Percentiles rank a stretch among this genome's conserved stretches.
Conservation (phyloP, 2,888 invertebrate genomes). For the Allophyes oxyacanthae region DNA sequence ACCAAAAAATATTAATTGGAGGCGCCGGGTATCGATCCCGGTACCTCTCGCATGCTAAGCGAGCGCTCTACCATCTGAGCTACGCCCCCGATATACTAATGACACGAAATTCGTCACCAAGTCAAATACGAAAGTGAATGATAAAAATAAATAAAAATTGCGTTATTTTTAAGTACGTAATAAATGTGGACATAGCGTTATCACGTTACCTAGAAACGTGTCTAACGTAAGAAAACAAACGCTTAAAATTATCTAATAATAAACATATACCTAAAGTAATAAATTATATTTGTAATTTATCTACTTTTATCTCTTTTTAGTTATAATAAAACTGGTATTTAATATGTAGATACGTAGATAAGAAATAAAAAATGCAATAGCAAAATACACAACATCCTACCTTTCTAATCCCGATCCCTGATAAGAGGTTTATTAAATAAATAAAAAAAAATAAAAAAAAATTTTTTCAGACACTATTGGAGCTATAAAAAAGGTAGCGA, state of each 20-base stretch:
- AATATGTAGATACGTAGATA: too few relatives aligned
- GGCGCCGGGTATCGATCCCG: slow-evolving; percentile 89
- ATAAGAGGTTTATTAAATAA: too few relatives aligned
- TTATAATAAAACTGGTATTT: too few relatives aligned
- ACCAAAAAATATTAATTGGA: slow-evolving; percentile 64
- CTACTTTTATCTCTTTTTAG: too few relatives aligned
- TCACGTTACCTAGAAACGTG: slow-evolving; percentile 26
- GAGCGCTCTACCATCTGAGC: slow-evolving; percentile 90
- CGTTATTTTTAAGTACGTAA: slow-evolving; percentile 14
- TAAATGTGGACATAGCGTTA: slow-evolving; percentile 20
- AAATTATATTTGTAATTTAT: too few relatives aligned
- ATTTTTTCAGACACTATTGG: too few relatives aligned
- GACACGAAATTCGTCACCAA: slow-evolving; percentile 5
- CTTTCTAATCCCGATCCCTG: too few relatives aligned
- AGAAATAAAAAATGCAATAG: too few relatives aligned
- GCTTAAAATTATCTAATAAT: slow-evolving; percentile 31
- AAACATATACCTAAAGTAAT: slow-evolving; percentile 4
- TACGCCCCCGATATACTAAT: slow-evolving; percentile 78
- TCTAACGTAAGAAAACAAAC: slow-evolving; percentile 29
- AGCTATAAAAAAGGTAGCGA: too few relatives aligned
- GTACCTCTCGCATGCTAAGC: slow-evolving; percentile 89
- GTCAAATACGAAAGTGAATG: slow-evolving; percentile 15
- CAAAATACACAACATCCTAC: too few relatives aligned
- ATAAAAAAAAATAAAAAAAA: too few relatives aligned
- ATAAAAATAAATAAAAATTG: slow-evolving; percentile 13